Evolutionary conservation across 2,797 vertebrate species (phyloP), one percentile per base, ranked within the genome.

Genomic region (Poeciliopsis presidionis): DNA sequence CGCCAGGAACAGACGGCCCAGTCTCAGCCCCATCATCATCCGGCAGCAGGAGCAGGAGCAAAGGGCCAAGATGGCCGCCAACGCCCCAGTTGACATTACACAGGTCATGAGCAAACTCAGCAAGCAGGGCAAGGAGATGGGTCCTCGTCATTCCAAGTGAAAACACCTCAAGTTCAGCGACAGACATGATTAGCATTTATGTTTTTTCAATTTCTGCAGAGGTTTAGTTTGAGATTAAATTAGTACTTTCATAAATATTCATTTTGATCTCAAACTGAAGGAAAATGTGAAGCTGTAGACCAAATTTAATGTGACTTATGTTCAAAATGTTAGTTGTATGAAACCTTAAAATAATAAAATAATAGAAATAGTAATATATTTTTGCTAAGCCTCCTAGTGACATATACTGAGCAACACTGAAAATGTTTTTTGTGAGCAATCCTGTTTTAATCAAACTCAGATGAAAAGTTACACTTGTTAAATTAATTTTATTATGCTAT

Each of bases 41-140:
- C 95, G 97, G 83, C 97, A 98, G 94, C 93, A 90, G 92, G 97
- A 99, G 86, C 96, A 96, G 86, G 98, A 98, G 87, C 96, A 96
- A 84, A 97, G 90, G 81, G 97, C 97, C 61, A 97, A 89, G 79
- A 96, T 97, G 90, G 97, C 97, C 0, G 97, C 97, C 84, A 93
- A 89, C 0, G 96, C 95, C 0, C 93, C 94, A n/a, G 96, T 98
- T 84, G 98, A 99, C 94, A 99, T 99, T 94, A 99, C 98, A 5
- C 98, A 99, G 98, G 98, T 99, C 95, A 98, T 99, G 98, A 99
- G 96, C 96, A 98, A 97, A 95, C 97, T 99, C 94, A 98, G 98
- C 89, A 96, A 91, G 94, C 79, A 94, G 90, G 88, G 88, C 82
- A 95, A 89, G 78, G 91, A 91, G 72, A 83, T 2, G 7, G 70